These are phyloP conservation scores for Atherix ibis DNA, from an alignment of 2,888 invertebrate genomes.

Conservation along the genomic window DNA sequence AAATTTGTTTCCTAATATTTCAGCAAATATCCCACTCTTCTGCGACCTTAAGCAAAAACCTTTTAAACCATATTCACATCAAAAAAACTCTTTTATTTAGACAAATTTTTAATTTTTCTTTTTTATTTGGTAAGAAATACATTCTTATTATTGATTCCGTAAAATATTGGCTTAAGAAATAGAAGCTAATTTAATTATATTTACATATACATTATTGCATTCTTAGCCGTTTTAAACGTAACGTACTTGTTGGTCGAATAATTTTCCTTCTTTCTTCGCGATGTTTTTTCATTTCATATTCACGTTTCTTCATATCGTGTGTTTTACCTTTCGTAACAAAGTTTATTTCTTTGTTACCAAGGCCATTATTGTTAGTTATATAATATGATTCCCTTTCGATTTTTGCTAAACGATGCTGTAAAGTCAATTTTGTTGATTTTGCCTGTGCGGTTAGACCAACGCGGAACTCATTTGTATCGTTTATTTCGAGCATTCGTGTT, in stretches of 20 bases:
- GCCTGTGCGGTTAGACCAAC: constrained; percentile 27
- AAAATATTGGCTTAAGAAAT: too few species aligned
- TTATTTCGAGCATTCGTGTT: constrained; percentile 44
- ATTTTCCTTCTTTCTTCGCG: constrained; percentile 52
- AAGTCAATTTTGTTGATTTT: constrained; percentile 21
- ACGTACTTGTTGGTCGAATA: constrained; percentile 38
- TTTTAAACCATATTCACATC: too few species aligned
- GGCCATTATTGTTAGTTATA: constrained; percentile 29
- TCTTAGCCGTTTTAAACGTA: constrained; percentile 30
- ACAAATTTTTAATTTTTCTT: too few species aligned
- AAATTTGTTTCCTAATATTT: too few species aligned
- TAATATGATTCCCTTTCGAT: constrained; percentile 35
- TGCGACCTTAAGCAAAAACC: too few species aligned
- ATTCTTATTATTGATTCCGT: too few species aligned
- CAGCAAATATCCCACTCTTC: too few species aligned
- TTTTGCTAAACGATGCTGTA: constrained; percentile 55
- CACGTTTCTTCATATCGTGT: constrained; percentile 37
- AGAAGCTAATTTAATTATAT: neutral
- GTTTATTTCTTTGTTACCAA: constrained; percentile 66
- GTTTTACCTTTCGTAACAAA: constrained; percentile 48
- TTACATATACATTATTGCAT: constrained; percentile 19
- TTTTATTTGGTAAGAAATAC: too few species aligned
- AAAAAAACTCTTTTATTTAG: too few species aligned
- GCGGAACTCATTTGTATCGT: constrained; percentile 44
- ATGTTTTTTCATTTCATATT: constrained; percentile 46